Percentiles rank a stretch among this genome's conserved stretches.
Evolutionary conservation across 2,888 invertebrate species (phyloP).

Genomic region (Sepiola atlantica): DNA sequence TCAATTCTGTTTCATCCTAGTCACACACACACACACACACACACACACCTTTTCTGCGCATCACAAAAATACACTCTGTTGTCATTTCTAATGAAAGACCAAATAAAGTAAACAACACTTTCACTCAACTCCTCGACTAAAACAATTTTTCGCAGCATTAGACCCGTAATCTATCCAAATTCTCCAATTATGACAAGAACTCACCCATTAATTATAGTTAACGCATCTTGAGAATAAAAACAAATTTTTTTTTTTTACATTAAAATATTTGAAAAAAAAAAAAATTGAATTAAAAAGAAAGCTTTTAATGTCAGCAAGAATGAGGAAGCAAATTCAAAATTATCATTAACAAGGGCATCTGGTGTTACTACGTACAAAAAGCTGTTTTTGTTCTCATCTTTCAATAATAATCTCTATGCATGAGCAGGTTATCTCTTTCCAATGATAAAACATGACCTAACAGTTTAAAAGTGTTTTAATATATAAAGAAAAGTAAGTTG

Average conservation of each 20-base stretch:
- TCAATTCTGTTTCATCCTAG: not conserved
- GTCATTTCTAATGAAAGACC: not conserved
- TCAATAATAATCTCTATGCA: not conserved
- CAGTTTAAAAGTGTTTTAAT: not conserved
- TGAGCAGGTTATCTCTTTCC: not conserved
- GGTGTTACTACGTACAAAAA: not conserved
- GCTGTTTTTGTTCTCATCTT: not conserved
- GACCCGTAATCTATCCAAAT: not conserved
- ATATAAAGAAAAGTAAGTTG: too few species aligned
- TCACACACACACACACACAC: not conserved
- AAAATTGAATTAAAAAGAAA: not conserved
- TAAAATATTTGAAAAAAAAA: not conserved
- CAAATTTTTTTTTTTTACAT: not conserved
- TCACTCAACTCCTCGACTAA: not conserved
- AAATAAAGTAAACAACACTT: constrained; percentile 9
- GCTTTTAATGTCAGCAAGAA: not conserved
- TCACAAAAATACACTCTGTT: not conserved
- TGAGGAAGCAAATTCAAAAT: not conserved
- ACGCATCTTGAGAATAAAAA: not conserved
- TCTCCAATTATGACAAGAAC: not conserved
- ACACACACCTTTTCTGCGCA: not conserved
- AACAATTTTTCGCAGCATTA: not conserved
- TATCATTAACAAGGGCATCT: not conserved
- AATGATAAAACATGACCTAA: not conserved
- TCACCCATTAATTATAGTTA: constrained; percentile 2